Evolutionary conservation across 2,113 vertebrate species (phyloP), one percentile per base, ranked within the genome.

Genomic region (Eurystomus gularis): DNA sequence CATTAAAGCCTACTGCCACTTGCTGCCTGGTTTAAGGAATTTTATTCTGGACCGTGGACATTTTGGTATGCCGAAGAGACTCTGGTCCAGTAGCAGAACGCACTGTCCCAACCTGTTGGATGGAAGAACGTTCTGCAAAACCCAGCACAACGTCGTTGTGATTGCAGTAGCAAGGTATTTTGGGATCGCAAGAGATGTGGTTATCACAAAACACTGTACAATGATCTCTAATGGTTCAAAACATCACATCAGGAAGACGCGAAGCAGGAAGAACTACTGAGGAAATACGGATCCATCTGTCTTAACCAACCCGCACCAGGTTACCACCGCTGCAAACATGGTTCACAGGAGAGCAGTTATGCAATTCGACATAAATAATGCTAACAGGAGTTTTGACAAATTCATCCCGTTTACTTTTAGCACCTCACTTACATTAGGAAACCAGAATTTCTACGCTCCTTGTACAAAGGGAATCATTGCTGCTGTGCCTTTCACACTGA

Each of bases 61-160:
- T 51, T 86, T 86, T 60, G n/a, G 26, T 28, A 39, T 4, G 35
- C 21, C 3, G 1, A 72, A 37, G 6, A 44, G 49, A n/a, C n/a
- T 55, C n/a, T 55, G 70, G 61, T 33, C 13, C 3, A 1, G 28
- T 3, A 66, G 40, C 0, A 0, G 35, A 69, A 40, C 40, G 57
- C 42, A 26, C 4, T 62, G 61, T 25, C 37, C 18, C 18, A n/a
- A 8, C 25, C 28, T 80, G 37, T 3, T 60, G 24, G 31, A 31
- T 5, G 18, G 19, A 92, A 19, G 10, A 82, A 60, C 0, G 1
- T 35, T 64, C 39, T 82, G n/a, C 44, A 76, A 90, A 88, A 64
- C 17, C 37, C 60, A 90, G n/a, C 17, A 65, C 6, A 26, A 49
- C 0, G 0, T 14, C 31, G 40, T 24, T 61, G n/a, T 23, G 10